Conservation (phyloP, 2,113 vertebrate genomes). For the Mellivora capensis region DNA sequence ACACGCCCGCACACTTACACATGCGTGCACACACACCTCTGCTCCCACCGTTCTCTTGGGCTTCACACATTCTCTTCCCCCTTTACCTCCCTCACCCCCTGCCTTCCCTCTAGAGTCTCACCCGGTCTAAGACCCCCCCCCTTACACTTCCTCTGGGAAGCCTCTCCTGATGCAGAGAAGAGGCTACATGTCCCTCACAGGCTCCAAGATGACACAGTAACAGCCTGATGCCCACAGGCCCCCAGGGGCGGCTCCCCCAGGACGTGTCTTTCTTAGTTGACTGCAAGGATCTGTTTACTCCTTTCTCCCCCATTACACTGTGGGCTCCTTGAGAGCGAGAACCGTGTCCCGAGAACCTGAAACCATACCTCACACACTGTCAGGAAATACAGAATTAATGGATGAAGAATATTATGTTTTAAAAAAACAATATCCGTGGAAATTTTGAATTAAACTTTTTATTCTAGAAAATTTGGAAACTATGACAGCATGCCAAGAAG, state of each 20-base stretch:
- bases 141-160: not conserved
- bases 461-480: not conserved
- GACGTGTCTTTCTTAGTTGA: not conserved
- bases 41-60: not conserved
- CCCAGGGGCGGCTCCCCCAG: too few species aligned
- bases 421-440: not conserved
- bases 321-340: not conserved
- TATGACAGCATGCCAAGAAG: not conserved
- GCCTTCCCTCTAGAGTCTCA: not conserved
- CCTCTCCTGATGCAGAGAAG: not conserved
- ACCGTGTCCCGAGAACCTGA: not conserved
- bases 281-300: not conserved
- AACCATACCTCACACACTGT: not conserved
- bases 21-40: not conserved
- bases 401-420: not conserved
- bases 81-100: not conserved
- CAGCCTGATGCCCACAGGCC: not conserved
- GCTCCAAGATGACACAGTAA: not conserved
- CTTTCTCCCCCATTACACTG: not conserved
- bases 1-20: too few species aligned
- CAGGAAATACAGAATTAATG: not conserved
- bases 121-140: not conserved
- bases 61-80: not conserved
- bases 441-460: not conserved
- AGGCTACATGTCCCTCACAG: not conserved